Conservation (phyloP, 2,797 vertebrate genomes). For the Selene dorsalis region DNA sequence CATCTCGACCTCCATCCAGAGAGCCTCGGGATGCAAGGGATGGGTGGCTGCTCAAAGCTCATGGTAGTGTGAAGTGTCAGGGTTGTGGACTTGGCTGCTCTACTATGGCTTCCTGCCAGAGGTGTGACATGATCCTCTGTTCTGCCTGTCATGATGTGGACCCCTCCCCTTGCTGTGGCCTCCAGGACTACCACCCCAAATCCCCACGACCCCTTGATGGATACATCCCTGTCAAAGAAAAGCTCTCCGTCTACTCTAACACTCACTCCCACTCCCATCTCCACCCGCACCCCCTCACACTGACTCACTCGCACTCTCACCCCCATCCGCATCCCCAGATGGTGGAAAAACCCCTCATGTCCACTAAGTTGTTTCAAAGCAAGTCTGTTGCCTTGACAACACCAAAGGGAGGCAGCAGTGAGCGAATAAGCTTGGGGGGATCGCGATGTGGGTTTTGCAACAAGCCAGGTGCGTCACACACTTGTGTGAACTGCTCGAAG, state of each 20-base stretch:
- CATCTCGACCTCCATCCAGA: slow-evolving; percentile 82
- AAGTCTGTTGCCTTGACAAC: slow-evolving; percentile 81
- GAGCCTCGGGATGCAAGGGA: slow-evolving; percentile 83
- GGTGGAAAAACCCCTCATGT: slow-evolving; percentile 84
- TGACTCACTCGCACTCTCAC: slow-evolving; percentile 82
- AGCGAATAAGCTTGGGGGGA: slow-evolving; percentile 74
- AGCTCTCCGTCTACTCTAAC: slow-evolving; percentile 86
- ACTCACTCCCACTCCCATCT: slow-evolving; percentile 80
- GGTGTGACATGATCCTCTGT: slow-evolving; percentile 90
- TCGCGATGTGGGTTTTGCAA: slow-evolving; percentile 97
- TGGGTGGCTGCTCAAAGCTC: slow-evolving; percentile 82
- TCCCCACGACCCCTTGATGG: slow-evolving; percentile 83
- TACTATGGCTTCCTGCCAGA: slow-evolving; percentile 88
- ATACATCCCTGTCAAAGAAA: slow-evolving; percentile 86
- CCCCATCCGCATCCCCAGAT: slow-evolving; percentile 82
- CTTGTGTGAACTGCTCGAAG: slow-evolving; percentile 98
- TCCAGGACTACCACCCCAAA: slow-evolving; percentile 85
- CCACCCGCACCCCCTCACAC: slow-evolving; percentile 80
- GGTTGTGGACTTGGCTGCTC: slow-evolving; percentile 89
- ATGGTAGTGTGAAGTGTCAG: slow-evolving; percentile 88
- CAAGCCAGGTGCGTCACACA: slow-evolving; percentile 92
- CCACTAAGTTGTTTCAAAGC: slow-evolving; percentile 84
- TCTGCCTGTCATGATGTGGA: slow-evolving; percentile 85
- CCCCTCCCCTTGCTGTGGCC: slow-evolving; percentile 85
- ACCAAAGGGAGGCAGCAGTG: slow-evolving; percentile 75